Conservation (phyloP, 2,113 vertebrate species). For the Ranitomeya imitator region DNA sequence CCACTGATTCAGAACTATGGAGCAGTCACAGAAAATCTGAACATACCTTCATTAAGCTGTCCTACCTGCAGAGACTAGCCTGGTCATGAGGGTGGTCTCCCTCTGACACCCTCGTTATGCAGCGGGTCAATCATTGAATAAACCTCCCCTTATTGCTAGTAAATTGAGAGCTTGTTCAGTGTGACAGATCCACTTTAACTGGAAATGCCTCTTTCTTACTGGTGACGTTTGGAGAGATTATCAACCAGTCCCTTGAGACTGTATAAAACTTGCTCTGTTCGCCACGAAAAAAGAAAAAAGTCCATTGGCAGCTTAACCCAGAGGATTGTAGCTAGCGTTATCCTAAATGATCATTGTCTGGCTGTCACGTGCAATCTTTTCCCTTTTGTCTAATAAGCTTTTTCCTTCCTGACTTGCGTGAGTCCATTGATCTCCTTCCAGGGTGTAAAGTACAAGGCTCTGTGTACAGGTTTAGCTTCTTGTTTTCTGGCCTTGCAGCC, state of each 20-base stretch:
- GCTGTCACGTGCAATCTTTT: neutral
- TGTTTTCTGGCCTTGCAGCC: neutral
- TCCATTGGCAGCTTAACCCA: neutral
- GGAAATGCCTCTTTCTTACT: neutral
- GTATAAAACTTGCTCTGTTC: neutral
- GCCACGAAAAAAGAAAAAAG: neutral
- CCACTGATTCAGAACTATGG: too few species aligned
- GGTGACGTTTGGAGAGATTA: neutral
- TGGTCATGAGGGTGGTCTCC: too few species aligned
- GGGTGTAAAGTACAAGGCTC: neutral
- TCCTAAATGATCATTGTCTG: neutral
- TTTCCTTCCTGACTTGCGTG: constrained; percentile 7
- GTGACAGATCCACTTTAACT: neutral
- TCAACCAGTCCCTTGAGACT: neutral
- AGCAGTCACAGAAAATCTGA: too few species aligned
- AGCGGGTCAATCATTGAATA: too few species aligned
- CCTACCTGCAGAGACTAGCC: too few species aligned
- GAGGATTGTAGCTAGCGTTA: neutral
- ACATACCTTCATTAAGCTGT: too few species aligned
- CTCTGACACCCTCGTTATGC: too few species aligned
- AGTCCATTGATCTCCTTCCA: neutral
- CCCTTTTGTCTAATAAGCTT: constrained; percentile 7
- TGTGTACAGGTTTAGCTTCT: neutral
- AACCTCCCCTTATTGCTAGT: too few species aligned
- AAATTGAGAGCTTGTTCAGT: neutral